Evolutionary conservation across 1,140 invertebrate genomes (phyloP).

Genomic region (Oscheius sp.): DNA sequence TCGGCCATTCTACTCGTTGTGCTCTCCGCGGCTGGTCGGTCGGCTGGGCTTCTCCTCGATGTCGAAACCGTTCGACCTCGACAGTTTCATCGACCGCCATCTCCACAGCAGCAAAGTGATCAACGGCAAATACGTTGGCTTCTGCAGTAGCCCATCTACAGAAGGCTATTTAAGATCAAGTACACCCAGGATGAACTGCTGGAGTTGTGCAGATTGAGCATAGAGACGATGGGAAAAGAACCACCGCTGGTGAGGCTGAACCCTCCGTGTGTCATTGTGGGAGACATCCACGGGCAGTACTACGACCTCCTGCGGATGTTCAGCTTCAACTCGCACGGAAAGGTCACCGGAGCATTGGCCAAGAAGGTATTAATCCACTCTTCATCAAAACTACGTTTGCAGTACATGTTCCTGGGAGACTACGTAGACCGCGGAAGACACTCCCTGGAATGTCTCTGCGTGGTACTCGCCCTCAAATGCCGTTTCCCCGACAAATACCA

Average conservation of each 20-base stretch:
- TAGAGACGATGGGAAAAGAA: neutral
- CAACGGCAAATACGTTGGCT: neutral
- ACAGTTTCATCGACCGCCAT: neutral
- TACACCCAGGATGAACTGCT: neutral
- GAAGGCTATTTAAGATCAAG: no score
- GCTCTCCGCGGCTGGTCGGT: no score
- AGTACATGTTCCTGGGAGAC: constrained; percentile 33
- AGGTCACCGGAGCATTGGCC: neutral
- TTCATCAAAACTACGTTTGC: no score
- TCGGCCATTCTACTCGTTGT: no score
- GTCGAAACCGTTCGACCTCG: no score
- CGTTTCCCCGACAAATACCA: constrained; percentile 53
- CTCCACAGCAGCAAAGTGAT: neutral
- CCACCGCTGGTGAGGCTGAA: neutral
- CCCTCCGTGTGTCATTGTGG: constrained; percentile 15
- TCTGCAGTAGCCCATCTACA: no score
- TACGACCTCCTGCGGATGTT: neutral
- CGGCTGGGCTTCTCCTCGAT: no score
- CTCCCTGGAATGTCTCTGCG: constrained; percentile 67
- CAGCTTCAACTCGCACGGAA: neutral
- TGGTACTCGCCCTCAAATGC: constrained; percentile 68
- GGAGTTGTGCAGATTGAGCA: neutral
- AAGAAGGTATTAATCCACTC: no score
- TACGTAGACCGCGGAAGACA: constrained; percentile 64
- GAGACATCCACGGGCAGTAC: constrained; percentile 5